phyloP scores from a whole-genome alignment of 1,140 invertebrate species.

The Magallana ariakensis region DNA sequence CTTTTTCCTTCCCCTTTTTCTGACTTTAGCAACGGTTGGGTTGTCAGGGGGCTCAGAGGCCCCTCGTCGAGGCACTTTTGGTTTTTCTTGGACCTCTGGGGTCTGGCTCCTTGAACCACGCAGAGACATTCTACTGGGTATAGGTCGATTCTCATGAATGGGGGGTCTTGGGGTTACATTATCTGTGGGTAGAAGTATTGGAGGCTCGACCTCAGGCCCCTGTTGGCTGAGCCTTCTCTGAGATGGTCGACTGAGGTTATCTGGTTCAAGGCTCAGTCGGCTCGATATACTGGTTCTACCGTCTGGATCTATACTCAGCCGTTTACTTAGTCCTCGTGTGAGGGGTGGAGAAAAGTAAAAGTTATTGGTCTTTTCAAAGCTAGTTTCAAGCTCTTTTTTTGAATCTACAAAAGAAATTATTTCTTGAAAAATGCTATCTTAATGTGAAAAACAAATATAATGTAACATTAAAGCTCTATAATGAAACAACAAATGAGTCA shows the following conservation, averaged over 20 bases:
- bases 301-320: slow-evolving; percentile 2
- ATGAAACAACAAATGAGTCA: neutral
- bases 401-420: neutral
- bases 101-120: slow-evolving; percentile 13
- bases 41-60: slow-evolving; percentile 17
- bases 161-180: neutral
- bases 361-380: slow-evolving; percentile 22
- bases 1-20: slow-evolving; percentile 30
- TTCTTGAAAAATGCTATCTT: neutral
- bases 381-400: neutral
- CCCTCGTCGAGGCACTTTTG: neutral
- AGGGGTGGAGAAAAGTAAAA: slow-evolving; percentile 44
- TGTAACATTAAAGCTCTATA: no score
- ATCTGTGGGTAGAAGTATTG: neutral
- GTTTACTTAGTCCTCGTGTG: slow-evolving; percentile 37
- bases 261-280: slow-evolving; percentile 13
- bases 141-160: neutral
- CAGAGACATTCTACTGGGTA: slow-evolving; percentile 9
- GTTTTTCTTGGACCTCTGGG: slow-evolving; percentile 10
- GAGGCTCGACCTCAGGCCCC: neutral
- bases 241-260: neutral
- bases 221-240: neutral
- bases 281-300: slow-evolving; percentile 12
- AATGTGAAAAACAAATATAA: neutral
- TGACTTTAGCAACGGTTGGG: neutral